Evolutionary conservation across 2,888 invertebrate genomes (phyloP), one percentile per base, ranked within the genome.

Genomic region (Fragum whitleyi): DNA sequence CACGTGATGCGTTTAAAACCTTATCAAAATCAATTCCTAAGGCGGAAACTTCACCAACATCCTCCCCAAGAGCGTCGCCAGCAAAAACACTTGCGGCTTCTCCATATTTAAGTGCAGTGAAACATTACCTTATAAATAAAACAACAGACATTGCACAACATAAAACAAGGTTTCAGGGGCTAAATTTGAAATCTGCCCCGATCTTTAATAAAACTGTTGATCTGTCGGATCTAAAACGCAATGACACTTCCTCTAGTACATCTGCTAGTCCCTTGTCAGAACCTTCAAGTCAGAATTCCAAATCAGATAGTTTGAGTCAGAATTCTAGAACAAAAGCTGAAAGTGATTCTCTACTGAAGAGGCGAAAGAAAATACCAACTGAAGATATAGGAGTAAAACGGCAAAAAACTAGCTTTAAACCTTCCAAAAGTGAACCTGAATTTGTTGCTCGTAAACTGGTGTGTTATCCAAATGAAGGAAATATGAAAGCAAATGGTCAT

Each of bases 81-180:
- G 21, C 65, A 11, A 32, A 2, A 16, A n/a, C 29, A 14, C 42
- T 16, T 1, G 11, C 42, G 2, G 7, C 6, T 14, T 32, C 61
- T 61, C 36, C 67, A 19, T 73, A 73, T 14, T 39, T 85, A 19
- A 79, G 71, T 29, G 69, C 74, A 28, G 79, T 85, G 23, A 81
- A 85, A 70, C 81, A 82, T 47, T 85, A 85, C 32, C 55, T 85
- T 7, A 23, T 85, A n/a, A 78, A 77, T 19, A 70, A 71, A 39
- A 70, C 83, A 11, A 79, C 83, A 16, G 72, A 72, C 14, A 71
- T 16, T 9, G 9, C 62, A 7, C 71, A 67, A 9, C 36, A 42
- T n/a, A 69, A 65, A 47, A 23, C 51, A 5, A 85, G 77, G 42
- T 85, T 85, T 74, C 65, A 81, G 42, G 84, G 84, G 6, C 47